Conservation (phyloP, 2,888 invertebrate species). For the Noctuana brunneofusca region DNA sequence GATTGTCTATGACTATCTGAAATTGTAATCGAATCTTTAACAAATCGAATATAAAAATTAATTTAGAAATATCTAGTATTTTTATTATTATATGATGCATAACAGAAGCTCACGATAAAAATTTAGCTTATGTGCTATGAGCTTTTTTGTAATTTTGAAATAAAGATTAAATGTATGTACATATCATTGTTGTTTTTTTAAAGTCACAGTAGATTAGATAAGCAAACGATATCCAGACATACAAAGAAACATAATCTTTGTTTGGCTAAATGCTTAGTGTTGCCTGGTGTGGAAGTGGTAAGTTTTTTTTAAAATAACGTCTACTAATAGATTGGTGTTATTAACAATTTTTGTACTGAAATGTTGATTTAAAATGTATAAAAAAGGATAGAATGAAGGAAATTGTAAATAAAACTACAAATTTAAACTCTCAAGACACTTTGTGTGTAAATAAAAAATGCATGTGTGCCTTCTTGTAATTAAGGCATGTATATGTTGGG, state of each 20-base stretch:
- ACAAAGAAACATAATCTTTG: no score
- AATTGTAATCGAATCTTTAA: slow-evolving; percentile 4
- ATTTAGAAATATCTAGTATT: slow-evolving; percentile 2
- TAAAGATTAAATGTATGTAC: slow-evolving; percentile 27
- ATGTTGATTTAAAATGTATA: background rate
- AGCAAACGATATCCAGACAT: no score
- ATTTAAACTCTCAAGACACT: no score
- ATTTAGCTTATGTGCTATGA: slow-evolving; percentile 21
- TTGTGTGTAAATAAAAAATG: slow-evolving; percentile 1
- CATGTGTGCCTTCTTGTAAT: background rate
- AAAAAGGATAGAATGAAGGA: background rate
- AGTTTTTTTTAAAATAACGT: slow-evolving; percentile 4
- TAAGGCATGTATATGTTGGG: background rate
- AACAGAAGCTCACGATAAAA: slow-evolving; percentile 14
- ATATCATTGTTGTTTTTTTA: slow-evolving; percentile 29
- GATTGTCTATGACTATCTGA: background rate
- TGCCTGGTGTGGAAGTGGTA: background rate
- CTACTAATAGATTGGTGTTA: background rate
- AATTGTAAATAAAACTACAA: background rate
- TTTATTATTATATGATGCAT: slow-evolving; percentile 4
- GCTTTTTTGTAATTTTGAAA: slow-evolving; percentile 30
- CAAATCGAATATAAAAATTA: background rate
- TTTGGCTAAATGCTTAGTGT: background rate
- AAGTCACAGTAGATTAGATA: slow-evolving; percentile 29
- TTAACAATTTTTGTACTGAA: background rate